Percentiles rank a stretch among this genome's conserved stretches.
Evolutionary conservation across 2,113 vertebrate genomes (phyloP).

Genomic region (Corydoras sp.): DNA sequence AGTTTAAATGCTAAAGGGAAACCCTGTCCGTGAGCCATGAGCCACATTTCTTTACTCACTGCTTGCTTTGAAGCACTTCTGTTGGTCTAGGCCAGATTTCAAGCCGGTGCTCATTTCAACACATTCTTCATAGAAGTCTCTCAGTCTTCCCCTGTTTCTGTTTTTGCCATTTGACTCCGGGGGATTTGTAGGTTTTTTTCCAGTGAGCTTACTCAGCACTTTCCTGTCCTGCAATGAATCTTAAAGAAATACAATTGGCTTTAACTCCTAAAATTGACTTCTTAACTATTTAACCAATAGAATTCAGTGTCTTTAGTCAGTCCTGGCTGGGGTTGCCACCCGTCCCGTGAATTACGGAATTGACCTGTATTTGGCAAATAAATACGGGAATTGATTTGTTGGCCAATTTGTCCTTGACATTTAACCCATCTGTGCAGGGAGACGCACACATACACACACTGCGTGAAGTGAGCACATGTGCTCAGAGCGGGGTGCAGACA

Average conservation of each 20-base stretch:
- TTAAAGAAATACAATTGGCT: slow-evolving; percentile 44
- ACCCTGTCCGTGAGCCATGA: slow-evolving; percentile 44
- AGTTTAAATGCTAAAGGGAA: slow-evolving; percentile 53
- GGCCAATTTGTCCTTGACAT: too few species aligned
- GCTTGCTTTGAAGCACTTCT: slow-evolving; percentile 65
- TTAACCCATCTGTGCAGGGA: too few species aligned
- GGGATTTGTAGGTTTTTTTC: slow-evolving; percentile 44
- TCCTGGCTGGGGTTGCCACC: too few species aligned
- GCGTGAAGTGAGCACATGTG: too few species aligned
- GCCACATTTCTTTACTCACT: slow-evolving; percentile 61
- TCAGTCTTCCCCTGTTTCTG: slow-evolving; percentile 56
- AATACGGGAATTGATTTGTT: too few species aligned
- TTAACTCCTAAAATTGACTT: too few species aligned
- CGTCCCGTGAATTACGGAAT: too few species aligned
- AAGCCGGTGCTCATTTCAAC: slow-evolving; percentile 60
- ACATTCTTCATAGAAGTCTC: slow-evolving; percentile 66
- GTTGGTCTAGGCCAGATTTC: slow-evolving; percentile 61
- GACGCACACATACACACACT: too few species aligned
- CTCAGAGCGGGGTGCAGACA: too few species aligned
- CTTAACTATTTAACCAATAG: not conserved
- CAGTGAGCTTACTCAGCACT: slow-evolving; percentile 53
- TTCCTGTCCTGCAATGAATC: slow-evolving; percentile 58
- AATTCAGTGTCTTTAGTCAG: too few species aligned
- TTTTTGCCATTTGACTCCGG: slow-evolving; percentile 54
- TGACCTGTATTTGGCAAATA: too few species aligned